A percentile compares a stretch with the other conserved stretches of the same genome.
Evolutionary conservation across 1,140 invertebrate genomes (phyloP).

Genomic region (Drosophila lowei): DNA sequence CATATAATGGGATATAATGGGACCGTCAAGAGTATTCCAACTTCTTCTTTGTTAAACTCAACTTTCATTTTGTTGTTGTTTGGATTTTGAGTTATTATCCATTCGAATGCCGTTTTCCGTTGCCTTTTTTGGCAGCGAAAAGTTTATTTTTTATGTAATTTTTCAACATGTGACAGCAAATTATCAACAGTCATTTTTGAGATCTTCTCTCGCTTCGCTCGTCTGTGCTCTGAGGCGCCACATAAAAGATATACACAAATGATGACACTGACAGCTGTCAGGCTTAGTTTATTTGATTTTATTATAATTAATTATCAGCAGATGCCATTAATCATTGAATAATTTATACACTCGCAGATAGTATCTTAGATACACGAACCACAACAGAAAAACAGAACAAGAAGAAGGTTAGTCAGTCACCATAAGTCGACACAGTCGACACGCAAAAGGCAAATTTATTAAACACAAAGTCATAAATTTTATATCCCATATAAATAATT

Average conservation of each 20-base stretch:
- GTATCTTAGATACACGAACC: conserved; percentile 30
- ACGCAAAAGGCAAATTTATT: conserved; percentile 59
- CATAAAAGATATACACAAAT: conserved; percentile 68
- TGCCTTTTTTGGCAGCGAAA: conserved; percentile 21
- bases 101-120: conserved; percentile 33
- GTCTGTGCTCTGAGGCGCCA: conserved; percentile 53
- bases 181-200: conserved; percentile 72
- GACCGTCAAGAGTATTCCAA: conserved; percentile 11
- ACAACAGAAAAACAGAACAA: conserved; percentile 8
- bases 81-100: conserved; percentile 62
- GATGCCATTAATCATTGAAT: conserved; percentile 79
- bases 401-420: conserved; percentile 55
- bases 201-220: conserved; percentile 27
- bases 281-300: conserved; percentile 81
- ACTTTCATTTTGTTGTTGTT: conserved; percentile 9
- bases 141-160: conserved; percentile 58
- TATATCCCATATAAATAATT: conserved; percentile 35
- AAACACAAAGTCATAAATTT: conserved; percentile 52
- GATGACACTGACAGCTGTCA: conserved; percentile 82
- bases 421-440: neutral
- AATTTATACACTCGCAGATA: conserved; percentile 67
- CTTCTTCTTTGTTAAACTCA: conserved; percentile 10
- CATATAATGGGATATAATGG: too few species aligned
- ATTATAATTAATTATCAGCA: conserved; percentile 81
- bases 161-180: conserved; percentile 77